Evolutionary conservation across 2,888 invertebrate genomes (phyloP).

Genomic region (Hipparchia semele): DNA sequence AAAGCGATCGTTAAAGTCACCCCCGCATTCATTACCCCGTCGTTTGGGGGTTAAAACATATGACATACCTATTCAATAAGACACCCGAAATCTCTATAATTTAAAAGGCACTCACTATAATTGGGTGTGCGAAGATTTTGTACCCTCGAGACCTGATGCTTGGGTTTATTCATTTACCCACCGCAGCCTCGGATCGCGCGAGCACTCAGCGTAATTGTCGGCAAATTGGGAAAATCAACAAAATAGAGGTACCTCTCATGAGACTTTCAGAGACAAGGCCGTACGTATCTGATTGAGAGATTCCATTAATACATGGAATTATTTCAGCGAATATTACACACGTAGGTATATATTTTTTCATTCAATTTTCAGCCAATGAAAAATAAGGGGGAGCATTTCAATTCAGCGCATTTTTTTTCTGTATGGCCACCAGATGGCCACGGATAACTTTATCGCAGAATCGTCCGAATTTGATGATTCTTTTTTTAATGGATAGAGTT

Average conservation of each 20-base stretch:
- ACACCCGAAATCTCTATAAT: background rate
- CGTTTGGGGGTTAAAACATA: background rate
- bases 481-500: too few relatives aligned
- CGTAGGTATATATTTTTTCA: too few relatives aligned
- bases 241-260: constrained; percentile 36
- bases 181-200: constrained; percentile 34
- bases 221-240: constrained; percentile 52
- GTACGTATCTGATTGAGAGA: constrained; percentile 24
- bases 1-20: too few relatives aligned
- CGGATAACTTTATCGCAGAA: too few relatives aligned
- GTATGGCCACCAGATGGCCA: too few relatives aligned
- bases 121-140: constrained; percentile 7
- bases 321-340: background rate
- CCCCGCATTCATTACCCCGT: background rate
- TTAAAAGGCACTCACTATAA: constrained; percentile 13
- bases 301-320: constrained; percentile 1
- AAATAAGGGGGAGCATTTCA: too few relatives aligned
- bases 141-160: constrained; percentile 32
- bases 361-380: too few relatives aligned
- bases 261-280: constrained; percentile 25
- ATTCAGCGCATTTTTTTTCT: too few relatives aligned
- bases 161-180: constrained; percentile 47
- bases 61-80: background rate
- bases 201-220: constrained; percentile 56
- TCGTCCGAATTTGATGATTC: too few relatives aligned